Evolutionary conservation across 2,113 vertebrate species (phyloP).

Genomic region (Caranx ignobilis): DNA sequence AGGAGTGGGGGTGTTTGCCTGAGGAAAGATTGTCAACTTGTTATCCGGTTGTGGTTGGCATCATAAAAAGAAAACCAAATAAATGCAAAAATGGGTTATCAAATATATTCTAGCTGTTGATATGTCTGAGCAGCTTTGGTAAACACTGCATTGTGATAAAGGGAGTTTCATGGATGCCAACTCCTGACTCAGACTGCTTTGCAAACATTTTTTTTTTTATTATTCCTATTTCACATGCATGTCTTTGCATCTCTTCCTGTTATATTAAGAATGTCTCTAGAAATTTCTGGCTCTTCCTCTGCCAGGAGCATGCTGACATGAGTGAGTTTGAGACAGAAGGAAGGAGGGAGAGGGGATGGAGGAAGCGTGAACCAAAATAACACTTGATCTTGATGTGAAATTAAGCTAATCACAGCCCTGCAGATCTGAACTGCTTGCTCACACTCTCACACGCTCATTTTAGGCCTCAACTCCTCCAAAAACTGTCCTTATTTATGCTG

Average conservation of each 20-base stretch:
- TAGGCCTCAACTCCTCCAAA: slow-evolving; percentile 30
- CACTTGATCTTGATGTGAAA: slow-evolving; percentile 62
- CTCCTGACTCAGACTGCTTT: background rate
- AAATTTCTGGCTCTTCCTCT: slow-evolving; percentile 22
- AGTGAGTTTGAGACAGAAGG: slow-evolving; percentile 52
- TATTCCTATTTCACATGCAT: slow-evolving; percentile 3
- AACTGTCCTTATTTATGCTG: slow-evolving; percentile 45
- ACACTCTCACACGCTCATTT: slow-evolving; percentile 27
- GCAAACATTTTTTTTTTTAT: background rate
- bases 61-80: no score
- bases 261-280: slow-evolving; percentile 32
- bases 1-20: no score
- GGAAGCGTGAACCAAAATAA: slow-evolving; percentile 63
- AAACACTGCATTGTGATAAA: background rate
- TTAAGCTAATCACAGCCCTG: slow-evolving; percentile 48
- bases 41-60: no score
- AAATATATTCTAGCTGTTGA: no score
- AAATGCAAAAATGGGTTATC: no score
- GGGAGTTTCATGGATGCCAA: slow-evolving; percentile 10
- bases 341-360: slow-evolving; percentile 22
- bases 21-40: no score
- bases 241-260: slow-evolving; percentile 13
- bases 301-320: slow-evolving; percentile 42
- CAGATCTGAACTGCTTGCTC: slow-evolving; percentile 22
- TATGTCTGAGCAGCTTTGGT: no score